phyloP scores from a whole-genome alignment of 2,888 invertebrate species.

The Lymantria dispar region DNA sequence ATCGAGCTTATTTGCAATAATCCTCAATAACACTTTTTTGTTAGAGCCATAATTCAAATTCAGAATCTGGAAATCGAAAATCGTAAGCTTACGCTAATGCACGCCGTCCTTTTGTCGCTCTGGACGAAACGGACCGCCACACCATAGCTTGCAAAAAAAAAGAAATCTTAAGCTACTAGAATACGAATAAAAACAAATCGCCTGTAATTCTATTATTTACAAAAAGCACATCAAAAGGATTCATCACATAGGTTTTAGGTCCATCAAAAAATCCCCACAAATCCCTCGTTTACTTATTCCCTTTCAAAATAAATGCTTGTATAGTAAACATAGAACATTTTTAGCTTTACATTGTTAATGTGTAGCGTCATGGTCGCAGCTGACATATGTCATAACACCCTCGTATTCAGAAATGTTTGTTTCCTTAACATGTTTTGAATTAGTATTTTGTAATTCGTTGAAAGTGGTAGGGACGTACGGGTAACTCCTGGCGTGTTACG shows the following conservation, averaged over 20 bases:
- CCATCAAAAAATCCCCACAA: conserved; percentile 13
- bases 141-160: too few relatives aligned
- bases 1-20: too few relatives aligned
- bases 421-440: conserved; percentile 34
- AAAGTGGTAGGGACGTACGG: conserved; percentile 4
- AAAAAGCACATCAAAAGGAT: conserved; percentile 1
- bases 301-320: conserved; percentile 20
- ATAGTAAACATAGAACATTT: conserved; percentile 26
- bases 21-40: too few relatives aligned
- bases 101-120: too few relatives aligned
- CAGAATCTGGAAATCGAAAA: too few relatives aligned
- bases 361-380: conserved; percentile 36
- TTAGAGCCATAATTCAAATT: too few relatives aligned
- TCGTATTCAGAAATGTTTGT: conserved; percentile 39
- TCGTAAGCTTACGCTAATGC: too few relatives aligned
- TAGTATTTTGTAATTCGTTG: conserved; percentile 26
- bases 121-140: too few relatives aligned
- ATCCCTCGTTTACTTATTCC: conserved; percentile 20
- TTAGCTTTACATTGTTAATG: conserved; percentile 32
- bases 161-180: too few relatives aligned
- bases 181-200: not conserved
- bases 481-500: not conserved
- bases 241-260: not conserved
- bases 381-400: conserved; percentile 64
- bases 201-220: not conserved